phyloP scores from a whole-genome alignment of 2,113 vertebrate species.

The Oryzias celebensis region DNA sequence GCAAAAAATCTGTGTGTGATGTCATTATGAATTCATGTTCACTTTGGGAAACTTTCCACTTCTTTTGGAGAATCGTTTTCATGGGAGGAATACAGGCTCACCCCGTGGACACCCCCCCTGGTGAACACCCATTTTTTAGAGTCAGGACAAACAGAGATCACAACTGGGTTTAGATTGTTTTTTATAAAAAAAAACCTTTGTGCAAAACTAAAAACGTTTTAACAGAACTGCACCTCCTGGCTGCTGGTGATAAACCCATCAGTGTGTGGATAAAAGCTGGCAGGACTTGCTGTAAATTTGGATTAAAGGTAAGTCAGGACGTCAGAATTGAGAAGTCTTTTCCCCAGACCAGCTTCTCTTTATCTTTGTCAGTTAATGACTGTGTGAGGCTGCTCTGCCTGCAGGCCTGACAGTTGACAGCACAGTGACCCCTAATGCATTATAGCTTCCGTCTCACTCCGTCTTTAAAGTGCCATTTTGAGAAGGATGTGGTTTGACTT shows the following conservation, averaged over 20 bases:
- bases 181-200: too few relatives aligned
- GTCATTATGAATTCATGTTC: too few relatives aligned
- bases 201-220: too few relatives aligned
- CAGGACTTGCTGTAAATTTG: constrained; percentile 14
- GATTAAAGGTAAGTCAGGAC: constrained; percentile 21
- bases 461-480: constrained; percentile 8
- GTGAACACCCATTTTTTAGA: too few relatives aligned
- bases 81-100: too few relatives aligned
- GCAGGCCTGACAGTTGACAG: constrained; percentile 16
- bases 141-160: too few relatives aligned
- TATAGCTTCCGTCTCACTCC: neutral
- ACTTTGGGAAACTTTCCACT: too few relatives aligned
- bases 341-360: neutral
- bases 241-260: constrained; percentile 11
- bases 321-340: neutral
- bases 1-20: too few relatives aligned
- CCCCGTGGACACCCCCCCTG: too few relatives aligned
- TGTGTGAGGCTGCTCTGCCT: constrained; percentile 8
- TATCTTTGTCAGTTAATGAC: constrained; percentile 3
- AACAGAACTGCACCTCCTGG: neutral
- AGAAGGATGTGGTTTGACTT: constrained; percentile 8
- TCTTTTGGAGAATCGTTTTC: too few relatives aligned
- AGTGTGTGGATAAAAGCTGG: constrained; percentile 5
- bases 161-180: too few relatives aligned
- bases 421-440: constrained; percentile 2